phyloP scores from a whole-genome alignment of 2,113 vertebrate species.

The Ammospiza caudacuta region DNA sequence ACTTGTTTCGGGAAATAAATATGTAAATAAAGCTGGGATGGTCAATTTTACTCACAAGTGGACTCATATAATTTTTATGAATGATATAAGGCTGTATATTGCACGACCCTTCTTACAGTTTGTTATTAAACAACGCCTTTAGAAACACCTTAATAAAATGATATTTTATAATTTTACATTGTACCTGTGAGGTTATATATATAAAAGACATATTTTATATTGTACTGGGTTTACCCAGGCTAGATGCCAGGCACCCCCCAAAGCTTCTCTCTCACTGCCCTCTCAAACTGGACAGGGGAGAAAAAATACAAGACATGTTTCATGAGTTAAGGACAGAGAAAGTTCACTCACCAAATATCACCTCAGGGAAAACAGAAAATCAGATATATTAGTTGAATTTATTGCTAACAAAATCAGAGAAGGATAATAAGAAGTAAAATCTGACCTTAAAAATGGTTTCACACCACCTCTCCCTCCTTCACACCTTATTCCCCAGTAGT shows the following conservation, averaged over 20 bases:
- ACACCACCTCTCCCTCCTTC: fast-evolving
- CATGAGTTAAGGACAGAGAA: fast-evolving
- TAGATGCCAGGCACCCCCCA: not conserved
- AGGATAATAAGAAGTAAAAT: not conserved
- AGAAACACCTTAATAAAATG: not conserved
- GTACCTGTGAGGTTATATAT: not conserved
- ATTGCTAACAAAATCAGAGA: too few species aligned
- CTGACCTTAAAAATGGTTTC: not conserved
- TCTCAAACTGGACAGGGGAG: not conserved
- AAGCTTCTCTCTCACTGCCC: not conserved
- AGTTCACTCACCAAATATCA: not conserved
- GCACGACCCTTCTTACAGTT: not conserved
- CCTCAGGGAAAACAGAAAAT: not conserved
- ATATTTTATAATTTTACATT: not conserved
- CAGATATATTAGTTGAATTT: not conserved
- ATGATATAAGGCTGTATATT: not conserved
- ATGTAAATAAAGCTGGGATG: not conserved
- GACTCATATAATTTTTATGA: not conserved
- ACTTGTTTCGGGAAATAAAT: not conserved
- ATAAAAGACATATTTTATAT: not conserved
- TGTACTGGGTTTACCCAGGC: too few species aligned
- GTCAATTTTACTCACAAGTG: not conserved
- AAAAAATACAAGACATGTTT: not conserved
- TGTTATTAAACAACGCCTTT: not conserved
- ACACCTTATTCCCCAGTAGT: not conserved